phyloP scores from a whole-genome alignment of 2,113 vertebrate species.

The Zosterops japonicus region DNA sequence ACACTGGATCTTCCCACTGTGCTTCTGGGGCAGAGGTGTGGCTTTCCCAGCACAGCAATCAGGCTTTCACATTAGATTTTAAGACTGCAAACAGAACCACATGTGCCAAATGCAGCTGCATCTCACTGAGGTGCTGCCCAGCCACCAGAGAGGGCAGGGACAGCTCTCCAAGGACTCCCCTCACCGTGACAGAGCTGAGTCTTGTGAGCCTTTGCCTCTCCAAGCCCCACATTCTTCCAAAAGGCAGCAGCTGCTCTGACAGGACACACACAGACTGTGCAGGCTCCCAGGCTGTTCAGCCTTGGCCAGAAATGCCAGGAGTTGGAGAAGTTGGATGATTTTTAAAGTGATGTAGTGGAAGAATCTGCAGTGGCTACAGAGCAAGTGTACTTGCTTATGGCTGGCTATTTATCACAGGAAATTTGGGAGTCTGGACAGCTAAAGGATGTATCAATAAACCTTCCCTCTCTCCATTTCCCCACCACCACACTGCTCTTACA shows the following conservation, averaged over 20 bases:
- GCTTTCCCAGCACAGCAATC: background rate
- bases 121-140: background rate
- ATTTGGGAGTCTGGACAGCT: background rate
- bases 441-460: background rate
- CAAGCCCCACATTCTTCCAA: background rate
- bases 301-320: background rate
- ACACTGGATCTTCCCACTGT: background rate
- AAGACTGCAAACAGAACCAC: background rate
- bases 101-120: background rate
- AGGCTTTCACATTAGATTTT: background rate
- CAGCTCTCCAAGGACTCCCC: background rate
- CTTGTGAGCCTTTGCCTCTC: background rate
- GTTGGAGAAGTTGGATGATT: background rate
- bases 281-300: background rate
- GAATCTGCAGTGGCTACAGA: background rate
- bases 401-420: background rate
- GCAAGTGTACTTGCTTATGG: background rate
- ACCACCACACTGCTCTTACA: background rate
- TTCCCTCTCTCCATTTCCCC: background rate
- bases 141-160: background rate
- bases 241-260: background rate
- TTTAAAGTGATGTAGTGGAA: background rate
- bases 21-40: background rate
- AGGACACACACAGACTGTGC: background rate
- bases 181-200: accelerated